Evolutionary conservation across 2,797 vertebrate genomes (phyloP).

Genomic region (Sebastolobus alascanus): DNA sequence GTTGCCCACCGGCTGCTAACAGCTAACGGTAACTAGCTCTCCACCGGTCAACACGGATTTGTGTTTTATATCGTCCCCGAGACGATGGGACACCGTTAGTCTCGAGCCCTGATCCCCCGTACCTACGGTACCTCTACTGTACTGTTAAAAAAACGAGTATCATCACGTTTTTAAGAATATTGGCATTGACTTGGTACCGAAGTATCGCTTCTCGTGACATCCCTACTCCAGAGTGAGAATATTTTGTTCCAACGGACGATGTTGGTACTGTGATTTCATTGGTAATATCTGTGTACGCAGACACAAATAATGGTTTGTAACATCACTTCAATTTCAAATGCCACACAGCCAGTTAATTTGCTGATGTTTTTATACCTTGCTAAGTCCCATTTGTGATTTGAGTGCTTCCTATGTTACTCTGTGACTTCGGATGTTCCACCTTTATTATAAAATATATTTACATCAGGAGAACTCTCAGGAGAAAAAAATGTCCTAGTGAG

Average conservation of each 20-base stretch:
- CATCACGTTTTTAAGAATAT: rapidly evolving
- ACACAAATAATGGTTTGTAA: neutral
- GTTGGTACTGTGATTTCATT: too few species aligned
- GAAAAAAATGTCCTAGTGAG: neutral
- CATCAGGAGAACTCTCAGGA: neutral
- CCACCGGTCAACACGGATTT: neutral
- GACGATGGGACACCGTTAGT: too few species aligned
- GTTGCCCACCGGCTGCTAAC: too few species aligned
- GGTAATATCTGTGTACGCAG: neutral
- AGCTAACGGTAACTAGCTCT: too few species aligned
- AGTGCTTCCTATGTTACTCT: neutral
- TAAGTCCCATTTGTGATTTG: neutral
- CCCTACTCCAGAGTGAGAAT: rapidly evolving
- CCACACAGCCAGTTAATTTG: neutral
- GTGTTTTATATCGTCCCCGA: too few species aligned
- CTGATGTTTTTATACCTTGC: neutral
- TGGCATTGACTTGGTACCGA: too few species aligned
- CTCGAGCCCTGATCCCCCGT: too few species aligned
- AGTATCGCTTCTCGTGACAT: too few species aligned
- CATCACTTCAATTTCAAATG: neutral
- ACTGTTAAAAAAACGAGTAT: too few species aligned
- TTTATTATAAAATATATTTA: neutral
- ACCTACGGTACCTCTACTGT: too few species aligned
- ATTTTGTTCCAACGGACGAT: neutral
- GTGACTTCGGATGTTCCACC: neutral